Evolutionary conservation across 1,140 invertebrate genomes (phyloP), one percentile per base, ranked within the genome.

Genomic region (Caerostris extrusa): DNA sequence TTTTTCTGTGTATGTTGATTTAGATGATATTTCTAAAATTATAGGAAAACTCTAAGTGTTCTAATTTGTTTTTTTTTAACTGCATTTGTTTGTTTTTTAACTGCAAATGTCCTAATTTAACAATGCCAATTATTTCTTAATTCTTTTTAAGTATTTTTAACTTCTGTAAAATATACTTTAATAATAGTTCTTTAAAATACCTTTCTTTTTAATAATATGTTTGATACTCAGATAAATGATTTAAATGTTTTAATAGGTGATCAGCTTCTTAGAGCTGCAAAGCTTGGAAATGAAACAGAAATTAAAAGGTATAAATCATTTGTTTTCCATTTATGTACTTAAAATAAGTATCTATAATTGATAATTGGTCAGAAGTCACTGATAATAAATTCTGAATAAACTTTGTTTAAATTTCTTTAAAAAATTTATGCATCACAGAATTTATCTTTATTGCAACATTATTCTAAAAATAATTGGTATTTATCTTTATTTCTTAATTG

Each of bases 191-290:
- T 34, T 34, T 34, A 34, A 34, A 34, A 34, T 34, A 34, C 34
- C 2, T 34, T 34, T 34, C 34, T 34, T 34, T 34, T 34, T 34
- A 34, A 34, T 34, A 34, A 34, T 34, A 34, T 34, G 34, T 34
- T 34, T 34, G 34, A 34, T 90, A 17, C n/a, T 57, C 3, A 77
- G 10, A 10, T 56, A 71, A 19, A 87, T 34, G 3, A 17, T 17
- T 7, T 0, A 57, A 85, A 19, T 83, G 6, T 55, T 17, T 93
- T 96, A 96, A 77, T 95, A 97, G 97, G 97, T 91, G 97, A 97
- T 95, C 95, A 96, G 93, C 97, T 97, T 94, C 97, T 97, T 94
- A 96, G 96, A 95, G 97, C 97, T 89, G 97, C 97, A 8, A 97
- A 97, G 95, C 96, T 96, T 96, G 97, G 97, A 69, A 96, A 97